phyloP scores from a whole-genome alignment of 2,888 invertebrate species.

The Callinectes sapidus region DNA sequence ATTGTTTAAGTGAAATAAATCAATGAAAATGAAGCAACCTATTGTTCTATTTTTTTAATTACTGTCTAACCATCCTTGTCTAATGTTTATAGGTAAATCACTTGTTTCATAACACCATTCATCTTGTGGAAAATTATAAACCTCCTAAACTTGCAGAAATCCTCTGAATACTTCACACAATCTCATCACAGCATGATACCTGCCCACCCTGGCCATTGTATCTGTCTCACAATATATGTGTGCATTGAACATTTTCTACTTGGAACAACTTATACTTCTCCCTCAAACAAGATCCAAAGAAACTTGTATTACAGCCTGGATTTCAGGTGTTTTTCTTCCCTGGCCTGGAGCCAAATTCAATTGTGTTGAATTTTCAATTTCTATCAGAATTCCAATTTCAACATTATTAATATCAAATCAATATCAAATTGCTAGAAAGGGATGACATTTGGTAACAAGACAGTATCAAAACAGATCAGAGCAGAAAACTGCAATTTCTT shows the following conservation, averaged over 20 bases:
- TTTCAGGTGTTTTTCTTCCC: background rate
- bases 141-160: too few relatives aligned
- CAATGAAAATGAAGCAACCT: too few relatives aligned
- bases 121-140: too few relatives aligned
- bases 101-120: too few relatives aligned
- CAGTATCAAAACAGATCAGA: background rate
- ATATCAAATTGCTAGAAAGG: background rate
- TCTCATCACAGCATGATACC: too few relatives aligned
- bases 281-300: background rate
- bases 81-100: too few relatives aligned
- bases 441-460: constrained; percentile 5
- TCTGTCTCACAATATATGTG: background rate
- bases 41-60: too few relatives aligned
- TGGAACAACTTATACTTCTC: too few relatives aligned
- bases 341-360: background rate
- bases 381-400: background rate
- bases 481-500: background rate
- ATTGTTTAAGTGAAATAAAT: too few relatives aligned
- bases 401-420: background rate
- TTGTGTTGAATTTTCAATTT: background rate
- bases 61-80: too few relatives aligned
- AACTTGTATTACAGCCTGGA: background rate
- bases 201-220: background rate
- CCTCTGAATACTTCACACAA: too few relatives aligned
- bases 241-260: background rate